Evolutionary conservation across 2,888 invertebrate genomes (phyloP).

Genomic region (Parnassius mnemosyne): DNA sequence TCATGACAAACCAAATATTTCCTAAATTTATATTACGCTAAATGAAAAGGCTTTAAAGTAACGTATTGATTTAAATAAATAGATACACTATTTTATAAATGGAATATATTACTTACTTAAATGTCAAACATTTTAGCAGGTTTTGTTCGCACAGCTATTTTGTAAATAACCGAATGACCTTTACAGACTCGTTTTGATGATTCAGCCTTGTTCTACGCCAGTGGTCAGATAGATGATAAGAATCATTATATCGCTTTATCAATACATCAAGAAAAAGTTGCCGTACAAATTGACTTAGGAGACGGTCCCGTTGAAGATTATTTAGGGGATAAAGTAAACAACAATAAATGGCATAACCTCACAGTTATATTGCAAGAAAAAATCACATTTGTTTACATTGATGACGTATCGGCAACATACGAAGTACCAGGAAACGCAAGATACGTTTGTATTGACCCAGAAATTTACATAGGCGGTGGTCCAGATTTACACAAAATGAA

Average conservation of each 20-base stretch:
- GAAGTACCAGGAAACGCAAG: conserved; percentile 84
- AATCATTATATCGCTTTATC: conserved; percentile 95
- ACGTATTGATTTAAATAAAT: neutral
- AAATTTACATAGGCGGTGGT: conserved; percentile 95
- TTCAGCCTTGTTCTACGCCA: conserved; percentile 95
- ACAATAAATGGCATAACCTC: conserved; percentile 93
- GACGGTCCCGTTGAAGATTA: conserved; percentile 86
- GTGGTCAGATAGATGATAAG: conserved; percentile 92
- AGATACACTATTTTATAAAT: conserved; percentile 12
- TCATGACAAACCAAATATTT: too few relatives aligned
- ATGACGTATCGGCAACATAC: conserved; percentile 85
- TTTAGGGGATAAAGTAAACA: conserved; percentile 85
- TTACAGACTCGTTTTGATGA: conserved; percentile 92
- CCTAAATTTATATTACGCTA: too few relatives aligned
- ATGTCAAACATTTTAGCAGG: conserved; percentile 24
- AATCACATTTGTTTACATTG: conserved; percentile 86
- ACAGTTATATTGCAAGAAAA: conserved; percentile 91
- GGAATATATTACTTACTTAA: conserved; percentile 28
- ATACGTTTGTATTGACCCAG: conserved; percentile 94
- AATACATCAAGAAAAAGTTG: conserved; percentile 89
- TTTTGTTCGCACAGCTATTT: conserved; percentile 21
- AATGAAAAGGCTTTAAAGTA: too few relatives aligned
- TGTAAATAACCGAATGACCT: conserved; percentile 22
- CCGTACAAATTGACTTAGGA: conserved; percentile 93
- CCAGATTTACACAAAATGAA: conserved; percentile 91